Evolutionary conservation across 2,113 vertebrate species (phyloP), one percentile per base, ranked within the genome.

Genomic region (Solea senegalensis): DNA sequence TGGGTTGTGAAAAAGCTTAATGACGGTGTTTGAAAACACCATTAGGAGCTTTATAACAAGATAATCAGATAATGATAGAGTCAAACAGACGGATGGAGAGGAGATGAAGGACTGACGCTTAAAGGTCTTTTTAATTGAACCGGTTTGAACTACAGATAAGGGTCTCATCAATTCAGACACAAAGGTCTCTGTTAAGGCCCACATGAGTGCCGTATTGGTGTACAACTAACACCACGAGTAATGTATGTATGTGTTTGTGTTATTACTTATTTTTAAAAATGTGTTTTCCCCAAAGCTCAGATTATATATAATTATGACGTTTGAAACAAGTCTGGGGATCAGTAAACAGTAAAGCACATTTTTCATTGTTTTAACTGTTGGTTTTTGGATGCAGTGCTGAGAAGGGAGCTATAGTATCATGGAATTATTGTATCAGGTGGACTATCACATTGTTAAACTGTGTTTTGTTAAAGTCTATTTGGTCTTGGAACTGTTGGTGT

Each of bases 131-230:
- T 77, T 65, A 85, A 68, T 86, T 72, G 88, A 86, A 80, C 80
- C 65, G 55, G 80, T 82, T 72, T 78, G 56, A 84, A 77, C 55
- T 48, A 40, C 55, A 49, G 71, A 73, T 61, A 78, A 65, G 57
- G 73, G 67, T 84, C 74, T 88, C 80, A 78, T 85, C 87, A 81
- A 82, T 86, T 79, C 48, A 50, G 68, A 75, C 85, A 74, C 59
- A 21, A 58, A 40, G 16, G 65, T 63, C 61, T 59, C 66, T 61
- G 59, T 79, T 60, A 54, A 46, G 46, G 57, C 14, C 58, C 49
- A 45, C 28, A 55, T 60, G 39, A 72, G 58, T 1, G 3, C 27
- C 72, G 63, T 54, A 21, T 57, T 62, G 41, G 59, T 46, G 61
- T 51, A 51, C 46, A 46, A 72, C 56, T 56, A 65, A 69, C 52